phyloP scores from a whole-genome alignment of 2,888 invertebrate species.

The Aplocera efformata region DNA sequence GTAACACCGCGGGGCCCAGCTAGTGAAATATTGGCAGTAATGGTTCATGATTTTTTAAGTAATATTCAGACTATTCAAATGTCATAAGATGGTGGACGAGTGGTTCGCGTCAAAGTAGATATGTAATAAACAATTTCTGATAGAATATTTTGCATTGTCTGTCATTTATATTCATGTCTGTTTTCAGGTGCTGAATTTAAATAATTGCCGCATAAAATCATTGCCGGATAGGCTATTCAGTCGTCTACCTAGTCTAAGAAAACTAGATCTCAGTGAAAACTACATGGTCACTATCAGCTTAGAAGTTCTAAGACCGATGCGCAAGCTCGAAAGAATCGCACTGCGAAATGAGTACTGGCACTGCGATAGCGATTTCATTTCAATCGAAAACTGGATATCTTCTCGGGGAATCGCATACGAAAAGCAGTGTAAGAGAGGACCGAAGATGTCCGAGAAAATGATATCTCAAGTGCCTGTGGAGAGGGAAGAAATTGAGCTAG shows the following conservation, averaged over 20 bases:
- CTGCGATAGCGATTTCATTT: conserved; percentile 71
- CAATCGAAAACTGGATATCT: conserved; percentile 63
- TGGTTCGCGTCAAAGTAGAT: no score
- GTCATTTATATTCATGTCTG: background rate
- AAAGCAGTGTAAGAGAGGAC: conserved; percentile 62
- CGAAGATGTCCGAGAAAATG: conserved; percentile 80
- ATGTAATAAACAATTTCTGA: no score
- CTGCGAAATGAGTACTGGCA: conserved; percentile 79
- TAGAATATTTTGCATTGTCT: no score
- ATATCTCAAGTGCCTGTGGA: conserved; percentile 66
- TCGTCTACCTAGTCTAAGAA: conserved; percentile 76
- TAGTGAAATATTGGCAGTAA: no score
- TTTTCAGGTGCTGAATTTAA: conserved; percentile 79
- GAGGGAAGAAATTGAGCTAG: conserved; percentile 59
- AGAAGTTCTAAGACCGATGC: conserved; percentile 68
- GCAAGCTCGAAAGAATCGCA: conserved; percentile 72
- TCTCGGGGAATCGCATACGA: conserved; percentile 63
- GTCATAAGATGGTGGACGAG: no score
- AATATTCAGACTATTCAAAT: no score
- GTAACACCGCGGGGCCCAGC: no score
- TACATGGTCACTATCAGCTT: conserved; percentile 76
- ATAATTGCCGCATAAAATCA: conserved; percentile 79
- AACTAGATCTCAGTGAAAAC: conserved; percentile 82
- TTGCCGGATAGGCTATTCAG: conserved; percentile 74
- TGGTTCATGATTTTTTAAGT: no score